Conservation (phyloP, 1,140 invertebrate species). For the Sycophaga agraensis region DNA sequence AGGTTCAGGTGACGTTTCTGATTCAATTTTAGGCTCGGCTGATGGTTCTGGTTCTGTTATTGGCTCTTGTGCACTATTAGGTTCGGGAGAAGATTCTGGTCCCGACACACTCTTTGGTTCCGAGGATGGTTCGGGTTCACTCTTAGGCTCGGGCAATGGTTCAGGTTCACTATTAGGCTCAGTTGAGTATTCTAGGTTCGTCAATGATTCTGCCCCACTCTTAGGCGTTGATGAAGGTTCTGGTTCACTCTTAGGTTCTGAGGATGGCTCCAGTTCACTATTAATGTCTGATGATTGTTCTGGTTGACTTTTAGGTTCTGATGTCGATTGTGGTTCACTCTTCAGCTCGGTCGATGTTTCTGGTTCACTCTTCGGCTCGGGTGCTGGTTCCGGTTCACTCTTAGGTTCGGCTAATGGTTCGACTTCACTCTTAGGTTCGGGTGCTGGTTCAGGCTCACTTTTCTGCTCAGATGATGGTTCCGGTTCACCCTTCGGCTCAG, state of each 20-base stretch:
- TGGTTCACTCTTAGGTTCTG: conserved; percentile 39
- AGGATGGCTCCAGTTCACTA: conserved; percentile 28
- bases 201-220: conserved; percentile 9
- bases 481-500: conserved; percentile 32
- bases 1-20: conserved; percentile 28
- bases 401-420: conserved; percentile 24
- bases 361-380: conserved; percentile 38
- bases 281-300: conserved; percentile 12
- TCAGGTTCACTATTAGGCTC: too few relatives aligned
- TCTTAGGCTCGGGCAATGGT: conserved; percentile 30
- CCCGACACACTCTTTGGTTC: conserved; percentile 37
- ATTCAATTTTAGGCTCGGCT: conserved; percentile 41
- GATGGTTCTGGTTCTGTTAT: conserved; percentile 41
- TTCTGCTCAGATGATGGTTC: conserved; percentile 34
- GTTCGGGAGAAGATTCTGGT: conserved; percentile 36
- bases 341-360: conserved; percentile 33
- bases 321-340: conserved; percentile 30
- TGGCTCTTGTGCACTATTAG: conserved; percentile 30
- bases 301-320: conserved; percentile 41
- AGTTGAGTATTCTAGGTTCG: too few relatives aligned
- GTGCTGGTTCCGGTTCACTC: conserved; percentile 30
- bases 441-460: conserved; percentile 35
- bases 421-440: conserved; percentile 32
- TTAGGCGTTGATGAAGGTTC: conserved; percentile 36
- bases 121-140: conserved; percentile 30